Percentiles rank a stretch among this genome's conserved stretches.
Conservation (phyloP, 2,113 vertebrate species). For the Rhinoderma darwinii region DNA sequence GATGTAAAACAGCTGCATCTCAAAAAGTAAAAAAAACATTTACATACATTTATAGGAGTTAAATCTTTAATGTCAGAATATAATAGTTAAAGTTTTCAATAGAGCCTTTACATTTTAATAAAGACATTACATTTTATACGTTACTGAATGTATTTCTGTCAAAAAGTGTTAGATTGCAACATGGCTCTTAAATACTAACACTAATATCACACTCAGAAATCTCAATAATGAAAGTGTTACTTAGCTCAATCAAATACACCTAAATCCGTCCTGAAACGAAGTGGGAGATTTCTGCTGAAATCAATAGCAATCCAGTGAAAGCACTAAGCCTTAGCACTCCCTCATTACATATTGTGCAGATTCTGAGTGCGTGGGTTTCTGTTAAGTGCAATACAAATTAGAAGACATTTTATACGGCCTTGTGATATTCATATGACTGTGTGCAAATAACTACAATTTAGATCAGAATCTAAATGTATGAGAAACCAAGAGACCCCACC, state of each 20-base stretch:
- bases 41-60: not conserved
- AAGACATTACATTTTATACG: constrained; percentile 19
- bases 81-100: constrained; percentile 7
- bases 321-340: constrained; percentile 62
- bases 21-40: no score
- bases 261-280: constrained; percentile 60
- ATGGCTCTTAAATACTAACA: constrained; percentile 37
- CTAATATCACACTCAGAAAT: constrained; percentile 62
- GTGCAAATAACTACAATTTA: constrained; percentile 49
- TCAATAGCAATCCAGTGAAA: constrained; percentile 60
- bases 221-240: constrained; percentile 64
- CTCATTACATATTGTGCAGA: constrained; percentile 60
- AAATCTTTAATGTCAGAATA: not conserved
- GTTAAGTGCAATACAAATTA: constrained; percentile 49
- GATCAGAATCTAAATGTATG: constrained; percentile 46
- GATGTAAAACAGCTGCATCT: no score
- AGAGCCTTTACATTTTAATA: constrained; percentile 19
- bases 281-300: constrained; percentile 59
- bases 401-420: constrained; percentile 61
- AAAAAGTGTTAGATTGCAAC: constrained; percentile 27
- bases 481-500: constrained; percentile 31
- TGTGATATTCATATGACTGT: constrained; percentile 60
- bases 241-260: constrained; percentile 62
- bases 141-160: constrained; percentile 26
- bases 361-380: constrained; percentile 58